Base-by-base conservation (phyloP, 1,140 invertebrate species). In the Hyles vespertilio region DNA sequence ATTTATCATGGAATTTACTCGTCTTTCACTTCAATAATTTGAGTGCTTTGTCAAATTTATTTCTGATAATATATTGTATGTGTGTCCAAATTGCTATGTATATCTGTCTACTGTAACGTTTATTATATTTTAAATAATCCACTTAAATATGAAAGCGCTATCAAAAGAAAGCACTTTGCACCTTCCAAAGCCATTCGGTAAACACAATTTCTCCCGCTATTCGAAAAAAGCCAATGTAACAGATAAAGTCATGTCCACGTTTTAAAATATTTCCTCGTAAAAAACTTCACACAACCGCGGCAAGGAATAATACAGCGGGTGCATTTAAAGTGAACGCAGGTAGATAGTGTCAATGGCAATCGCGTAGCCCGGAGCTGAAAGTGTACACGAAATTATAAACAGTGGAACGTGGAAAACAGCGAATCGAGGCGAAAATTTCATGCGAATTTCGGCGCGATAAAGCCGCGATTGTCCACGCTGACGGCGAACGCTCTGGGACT, bases 261-360 rank as follows among this genome's bases (percentile, higher is more conserved):
- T 65, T 57, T 65, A 60, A 58, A 50, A 56, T 52, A 49, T 33
- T 49, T 32, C 45, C 50, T 55, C 59, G 55, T 54, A 63, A 63
- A 51, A 70, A 60, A 65, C 55, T 47, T 36, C 43, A 58, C 44
- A 50, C 58, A 58, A 66, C 36, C 58, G 60, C 32, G 46, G 62
- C 62, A 59, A 64, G 60, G 66, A 69, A 65, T 58, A 65, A 60
- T 65, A 64, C 54, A 40, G 44, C 10, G 48, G 49, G 58, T 64
- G 67, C 61, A 71, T 70, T 70, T 63, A 69, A 66, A 68, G 43
- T 51, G 56, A 52, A 61, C 51, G 59, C 57, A 61, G 58, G 55
- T 59, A 59, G 67, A 70, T 68, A 68, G 63, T 61, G 65, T 70
- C 70, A 67, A 56, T 61, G 46, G 68, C 67, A 68, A 67, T 73